Conservation (phyloP, 2,797 vertebrate species). For the Borostomias antarcticus region DNA sequence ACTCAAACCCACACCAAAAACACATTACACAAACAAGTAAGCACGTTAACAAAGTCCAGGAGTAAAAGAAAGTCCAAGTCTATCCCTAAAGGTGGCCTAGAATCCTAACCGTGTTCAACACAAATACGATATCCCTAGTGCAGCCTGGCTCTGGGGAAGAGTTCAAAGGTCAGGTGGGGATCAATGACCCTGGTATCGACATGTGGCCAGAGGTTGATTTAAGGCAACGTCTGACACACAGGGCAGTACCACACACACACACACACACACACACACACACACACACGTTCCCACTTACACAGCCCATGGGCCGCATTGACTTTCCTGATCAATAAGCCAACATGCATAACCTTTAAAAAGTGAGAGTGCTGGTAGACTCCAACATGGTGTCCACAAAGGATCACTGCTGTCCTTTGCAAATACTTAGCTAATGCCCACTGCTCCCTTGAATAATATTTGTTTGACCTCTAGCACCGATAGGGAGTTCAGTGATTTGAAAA, state of each 20-base stretch:
- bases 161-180: conserved; percentile 33
- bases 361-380: conserved; percentile 7
- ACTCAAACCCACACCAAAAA: too few relatives aligned
- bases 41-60: too few relatives aligned
- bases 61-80: too few relatives aligned
- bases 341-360: conserved; percentile 27
- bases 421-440: conserved; percentile 53
- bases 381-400: conserved; percentile 22
- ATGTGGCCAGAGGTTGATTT: conserved; percentile 33
- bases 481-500: conserved; percentile 47
- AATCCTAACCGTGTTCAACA: conserved; percentile 14
- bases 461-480: conserved; percentile 37
- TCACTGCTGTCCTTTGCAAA: conserved; percentile 40
- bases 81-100: too few relatives aligned
- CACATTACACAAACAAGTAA: too few relatives aligned
- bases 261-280: conserved; percentile 14
- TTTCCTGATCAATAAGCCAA: conserved; percentile 47
- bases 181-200: conserved; percentile 35
- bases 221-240: background rate
- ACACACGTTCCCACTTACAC: background rate
- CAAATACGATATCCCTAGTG: conserved; percentile 1
- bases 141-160: conserved; percentile 20
- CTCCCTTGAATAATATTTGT: conserved; percentile 47
- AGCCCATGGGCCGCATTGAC: conserved; percentile 51
- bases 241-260: background rate